Conservation (phyloP, 2,888 invertebrate genomes). For the Eupithecia insigniata region DNA sequence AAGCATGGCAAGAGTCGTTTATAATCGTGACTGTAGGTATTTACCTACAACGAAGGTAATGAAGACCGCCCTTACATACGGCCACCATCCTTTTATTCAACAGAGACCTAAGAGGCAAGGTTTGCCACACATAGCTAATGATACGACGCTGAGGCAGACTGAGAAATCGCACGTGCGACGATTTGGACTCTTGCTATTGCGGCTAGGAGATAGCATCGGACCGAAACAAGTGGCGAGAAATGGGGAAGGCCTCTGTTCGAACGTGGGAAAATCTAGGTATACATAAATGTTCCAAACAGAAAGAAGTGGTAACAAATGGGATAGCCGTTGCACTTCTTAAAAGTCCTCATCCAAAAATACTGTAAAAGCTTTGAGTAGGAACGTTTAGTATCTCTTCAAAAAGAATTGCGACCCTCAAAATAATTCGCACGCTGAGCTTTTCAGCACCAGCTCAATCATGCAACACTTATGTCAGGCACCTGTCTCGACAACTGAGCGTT, state of each 20-base stretch:
- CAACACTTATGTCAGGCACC: constrained; percentile 35
- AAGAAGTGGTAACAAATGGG: neutral
- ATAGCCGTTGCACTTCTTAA: neutral
- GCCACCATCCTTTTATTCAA: neutral
- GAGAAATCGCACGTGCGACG: no score
- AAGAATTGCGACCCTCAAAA: neutral
- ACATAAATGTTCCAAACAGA: neutral
- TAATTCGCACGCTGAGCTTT: constrained; percentile 13
- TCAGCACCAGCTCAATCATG: constrained; percentile 27
- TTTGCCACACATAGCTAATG: neutral
- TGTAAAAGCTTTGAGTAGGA: neutral
- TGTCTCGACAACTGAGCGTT: constrained; percentile 25
- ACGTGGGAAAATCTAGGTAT: neutral
- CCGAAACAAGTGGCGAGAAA: neutral
- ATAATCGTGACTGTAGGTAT: no score
- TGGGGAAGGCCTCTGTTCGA: no score
- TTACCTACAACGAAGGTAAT: neutral
- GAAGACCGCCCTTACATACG: neutral
- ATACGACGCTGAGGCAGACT: no score
- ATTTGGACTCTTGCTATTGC: no score
- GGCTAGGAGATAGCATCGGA: neutral
- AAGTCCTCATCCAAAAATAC: neutral
- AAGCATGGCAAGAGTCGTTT: neutral
- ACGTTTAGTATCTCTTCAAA: neutral
- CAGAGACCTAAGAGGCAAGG: neutral